Evolutionary conservation across 2,888 invertebrate species (phyloP).

Genomic region (Dorcus hopei): DNA sequence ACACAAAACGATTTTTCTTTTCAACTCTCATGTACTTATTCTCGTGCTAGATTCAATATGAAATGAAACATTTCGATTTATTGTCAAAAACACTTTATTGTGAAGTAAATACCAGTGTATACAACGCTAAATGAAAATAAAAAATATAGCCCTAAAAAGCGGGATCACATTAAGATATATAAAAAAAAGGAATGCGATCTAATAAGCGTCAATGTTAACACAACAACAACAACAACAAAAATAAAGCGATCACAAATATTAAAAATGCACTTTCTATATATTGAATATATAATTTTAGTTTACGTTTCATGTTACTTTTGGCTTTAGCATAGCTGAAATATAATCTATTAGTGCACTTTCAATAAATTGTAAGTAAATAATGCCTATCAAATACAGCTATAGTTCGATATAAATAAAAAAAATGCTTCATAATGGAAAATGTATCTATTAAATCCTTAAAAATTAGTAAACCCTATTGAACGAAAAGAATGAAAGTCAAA

Average conservation of each 20-base stretch:
- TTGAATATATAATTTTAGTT: background rate
- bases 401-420: no score
- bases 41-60: background rate
- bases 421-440: no score
- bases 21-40: background rate
- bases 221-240: background rate
- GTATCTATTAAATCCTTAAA: no score
- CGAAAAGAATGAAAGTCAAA: no score
- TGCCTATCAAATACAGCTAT: no score
- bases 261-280: background rate
- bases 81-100: conserved; percentile 12
- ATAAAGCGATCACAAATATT: background rate
- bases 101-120: conserved; percentile 10
- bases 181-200: background rate
- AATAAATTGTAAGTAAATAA: no score
- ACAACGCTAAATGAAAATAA: conserved; percentile 7
- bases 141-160: conserved; percentile 13
- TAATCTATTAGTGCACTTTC: background rate
- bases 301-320: background rate
- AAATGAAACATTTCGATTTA: background rate
- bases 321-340: background rate
- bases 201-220: background rate
- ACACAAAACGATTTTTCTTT: conserved; percentile 24
- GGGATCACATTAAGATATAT: conserved; percentile 6
- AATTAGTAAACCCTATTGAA: no score